Conservation (phyloP, 2,888 invertebrate species). For the Anorthoa munda region DNA sequence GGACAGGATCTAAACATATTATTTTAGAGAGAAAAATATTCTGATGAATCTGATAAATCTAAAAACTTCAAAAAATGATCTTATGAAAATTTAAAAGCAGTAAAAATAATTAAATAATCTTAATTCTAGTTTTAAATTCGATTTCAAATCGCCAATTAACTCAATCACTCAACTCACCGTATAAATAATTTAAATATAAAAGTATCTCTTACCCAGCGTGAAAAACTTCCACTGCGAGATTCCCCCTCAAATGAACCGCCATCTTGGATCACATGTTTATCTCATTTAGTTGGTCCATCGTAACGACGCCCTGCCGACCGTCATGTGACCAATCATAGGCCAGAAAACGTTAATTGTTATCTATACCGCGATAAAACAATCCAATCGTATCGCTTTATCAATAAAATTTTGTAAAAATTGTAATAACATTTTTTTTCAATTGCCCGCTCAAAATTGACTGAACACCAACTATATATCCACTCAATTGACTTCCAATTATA, state of each 20-base stretch:
- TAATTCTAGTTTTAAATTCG: background rate
- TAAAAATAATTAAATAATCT: background rate
- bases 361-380: slow-evolving; percentile 69
- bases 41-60: background rate
- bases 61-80: background rate
- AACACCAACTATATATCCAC: slow-evolving; percentile 61
- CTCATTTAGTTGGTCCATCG: slow-evolving; percentile 77
- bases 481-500: slow-evolving; percentile 38
- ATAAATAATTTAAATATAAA: slow-evolving; percentile 10
- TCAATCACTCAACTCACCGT: background rate
- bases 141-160: background rate
- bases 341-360: slow-evolving; percentile 73
- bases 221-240: slow-evolving; percentile 70
- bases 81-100: too few relatives aligned
- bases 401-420: slow-evolving; percentile 52
- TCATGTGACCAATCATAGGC: slow-evolving; percentile 88
- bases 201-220: slow-evolving; percentile 77
- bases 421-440: slow-evolving; percentile 58
- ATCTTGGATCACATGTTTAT: slow-evolving; percentile 89
- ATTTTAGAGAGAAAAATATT: background rate
- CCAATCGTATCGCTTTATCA: slow-evolving; percentile 70
- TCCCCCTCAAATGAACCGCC: slow-evolving; percentile 82
- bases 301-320: slow-evolving; percentile 74
- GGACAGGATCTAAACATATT: too few relatives aligned
- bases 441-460: slow-evolving; percentile 64